These are phyloP conservation scores for Lepidocyrtinus sp. DNA, from an alignment of 2,888 invertebrate species.

Conservation along the genomic window DNA sequence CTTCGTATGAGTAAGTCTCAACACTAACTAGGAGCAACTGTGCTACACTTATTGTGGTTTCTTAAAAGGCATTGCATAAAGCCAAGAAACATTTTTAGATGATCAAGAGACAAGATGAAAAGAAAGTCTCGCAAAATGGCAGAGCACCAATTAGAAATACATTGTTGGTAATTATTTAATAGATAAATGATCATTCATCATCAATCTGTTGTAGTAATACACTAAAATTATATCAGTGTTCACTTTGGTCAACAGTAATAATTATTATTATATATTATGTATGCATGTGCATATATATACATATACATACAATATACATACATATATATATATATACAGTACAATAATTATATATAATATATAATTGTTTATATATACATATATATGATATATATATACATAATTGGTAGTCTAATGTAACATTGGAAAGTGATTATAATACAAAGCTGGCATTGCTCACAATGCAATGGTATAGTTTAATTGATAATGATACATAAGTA, in stretches of 20 bases:
- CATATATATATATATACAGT: not conserved
- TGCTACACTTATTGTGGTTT: no score
- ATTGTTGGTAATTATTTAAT: slow-evolving; percentile 61
- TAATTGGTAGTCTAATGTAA: slow-evolving; percentile 18
- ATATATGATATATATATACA: slow-evolving; percentile 1
- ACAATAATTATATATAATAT: slow-evolving; percentile 20
- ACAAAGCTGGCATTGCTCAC: slow-evolving; percentile 55
- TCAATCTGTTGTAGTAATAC: slow-evolving; percentile 59
- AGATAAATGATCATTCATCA: slow-evolving; percentile 60
- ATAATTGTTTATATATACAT: slow-evolving; percentile 35
- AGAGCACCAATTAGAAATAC: slow-evolving; percentile 21
- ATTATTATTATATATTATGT: slow-evolving; percentile 38
- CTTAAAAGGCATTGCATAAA: no score
- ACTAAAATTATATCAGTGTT: slow-evolving; percentile 55
- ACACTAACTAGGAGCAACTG: no score
- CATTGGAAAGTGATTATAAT: slow-evolving; percentile 60
- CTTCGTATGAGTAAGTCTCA: no score
- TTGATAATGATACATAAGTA: not conserved
- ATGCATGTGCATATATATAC: no score
- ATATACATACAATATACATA: no score
- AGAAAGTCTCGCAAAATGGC: not conserved
- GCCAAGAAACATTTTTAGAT: no score
- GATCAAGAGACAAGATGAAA: no score
- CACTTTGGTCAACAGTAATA: slow-evolving; percentile 60
- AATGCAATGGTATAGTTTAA: not conserved